These are phyloP conservation scores for Scaptomyza tumidula DNA, from an alignment of 2,888 invertebrate genomes.

Conservation along the genomic window DNA sequence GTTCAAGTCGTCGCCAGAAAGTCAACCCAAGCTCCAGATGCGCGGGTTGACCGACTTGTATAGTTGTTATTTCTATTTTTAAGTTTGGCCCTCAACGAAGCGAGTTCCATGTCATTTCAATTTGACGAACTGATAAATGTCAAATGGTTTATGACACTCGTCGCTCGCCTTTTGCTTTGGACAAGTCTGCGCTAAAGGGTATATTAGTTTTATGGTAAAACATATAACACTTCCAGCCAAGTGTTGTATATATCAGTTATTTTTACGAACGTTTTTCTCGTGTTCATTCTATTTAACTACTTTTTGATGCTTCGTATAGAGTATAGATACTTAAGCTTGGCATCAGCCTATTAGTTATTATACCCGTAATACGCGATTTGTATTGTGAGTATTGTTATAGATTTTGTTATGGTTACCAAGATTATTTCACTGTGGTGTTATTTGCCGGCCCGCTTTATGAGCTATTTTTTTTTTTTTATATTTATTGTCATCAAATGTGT, in stretches of 20 bases:
- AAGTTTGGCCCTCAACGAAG: constrained; percentile 6
- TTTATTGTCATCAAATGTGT: too few relatives aligned
- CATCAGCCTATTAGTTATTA: not conserved
- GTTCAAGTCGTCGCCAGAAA: not conserved
- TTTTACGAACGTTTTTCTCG: too few relatives aligned
- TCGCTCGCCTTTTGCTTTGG: constrained; percentile 10
- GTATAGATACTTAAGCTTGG: too few relatives aligned
- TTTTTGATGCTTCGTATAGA: too few relatives aligned
- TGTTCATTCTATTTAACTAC: too few relatives aligned
- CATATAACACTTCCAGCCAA: not conserved
- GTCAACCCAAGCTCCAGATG: not conserved
- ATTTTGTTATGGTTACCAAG: not conserved
- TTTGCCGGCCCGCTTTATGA: too few relatives aligned
- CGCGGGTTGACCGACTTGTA: not conserved
- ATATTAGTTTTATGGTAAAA: not conserved
- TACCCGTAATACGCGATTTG: not conserved
- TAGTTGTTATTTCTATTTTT: not conserved
- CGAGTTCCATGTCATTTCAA: constrained; percentile 38
- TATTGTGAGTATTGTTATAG: constrained; percentile 16
- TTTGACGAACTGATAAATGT: constrained; percentile 69
- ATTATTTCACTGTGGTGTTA: too few relatives aligned
- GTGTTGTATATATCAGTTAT: too few relatives aligned
- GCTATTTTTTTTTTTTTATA: too few relatives aligned
- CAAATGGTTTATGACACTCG: constrained; percentile 60
- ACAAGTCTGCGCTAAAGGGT: not conserved